Base-by-base conservation (phyloP, 2,113 vertebrate species). In the Pomatorhinus ruficollis region DNA sequence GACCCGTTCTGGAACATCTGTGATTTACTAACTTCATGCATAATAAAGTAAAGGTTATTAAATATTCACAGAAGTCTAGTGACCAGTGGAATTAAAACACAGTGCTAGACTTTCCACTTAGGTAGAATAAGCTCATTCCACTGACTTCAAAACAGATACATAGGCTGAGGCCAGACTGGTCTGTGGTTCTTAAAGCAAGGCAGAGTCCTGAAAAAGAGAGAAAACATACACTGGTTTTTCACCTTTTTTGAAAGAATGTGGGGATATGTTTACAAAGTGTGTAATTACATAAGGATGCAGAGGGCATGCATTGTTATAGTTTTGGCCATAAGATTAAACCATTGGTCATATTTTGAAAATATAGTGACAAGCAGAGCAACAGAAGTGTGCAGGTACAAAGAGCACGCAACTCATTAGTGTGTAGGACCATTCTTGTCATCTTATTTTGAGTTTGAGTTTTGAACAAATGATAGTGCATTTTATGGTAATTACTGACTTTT, bases 181-280 rank as follows among this genome's bases (percentile, higher is more conserved):
- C 24, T 18, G 21, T 35, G 45, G 57, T 85, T 89, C 72, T 86
- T 79, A 83, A 47, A 78, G 68, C 23, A 87, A 77, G 44, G 37
- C 60, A 56, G 37, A 66, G 33, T 63, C 53, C 61, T 54, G 39
- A 56, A 61, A 83, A 52, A 65, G 20, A 75, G 35, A 74, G 69
- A 81, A 82, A 95, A 52, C 12, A 18, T 15, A 30, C 14, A 14
- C 9, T 22, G 33, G 68, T 65, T 80, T 56, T 66, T 50, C 40
- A 77, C 12, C 47, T 52, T 33, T 45, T 50, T 61, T 68, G 47
- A 87, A 80, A 86, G 35, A 93, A 24, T 22, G 31, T 4, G 22
- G 54, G 49, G 90, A 95, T 95, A 80, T 61, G 7, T 75, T 87
- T 89, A 28, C 65, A 56, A 96, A 93, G 54, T n/a, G 21, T 81